Base-by-base conservation (phyloP, 2,888 invertebrate genomes). In the Phlogophora meticulosa region DNA sequence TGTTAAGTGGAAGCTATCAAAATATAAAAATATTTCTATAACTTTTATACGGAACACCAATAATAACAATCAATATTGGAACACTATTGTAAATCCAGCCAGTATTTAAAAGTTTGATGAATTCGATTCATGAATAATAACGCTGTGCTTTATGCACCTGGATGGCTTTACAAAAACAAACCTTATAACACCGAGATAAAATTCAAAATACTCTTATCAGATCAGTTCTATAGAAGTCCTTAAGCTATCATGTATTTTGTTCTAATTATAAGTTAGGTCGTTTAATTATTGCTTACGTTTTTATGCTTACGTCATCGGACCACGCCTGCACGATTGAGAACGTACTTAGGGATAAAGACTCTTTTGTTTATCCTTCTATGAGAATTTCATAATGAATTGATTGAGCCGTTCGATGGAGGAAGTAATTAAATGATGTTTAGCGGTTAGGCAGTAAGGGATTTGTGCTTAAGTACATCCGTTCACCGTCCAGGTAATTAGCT, bases 311-410 rank as follows among this genome's bases (percentile, higher is more conserved):
- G 92, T 91, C 92, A 91, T 77, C 81, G 84, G 75, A 82, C 90
- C 88, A 92, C 94, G 93, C 94, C 94, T 76, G 76, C 32, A n/a
- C 34, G 53, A 34, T 63, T 57, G 63, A 76, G 72, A 61, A 69
- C 48, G 63, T 67, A 73, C 75, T 74, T 68, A 52, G 32, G 87
- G 70, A 92, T 91, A 93, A 92, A 91, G 90, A 87, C 80, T 86
- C 84, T 87, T 93, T 94, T 94, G 94, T 94, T 94, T 94, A 93
- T 91, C 84, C 77, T 85, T 86, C 87, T 90, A 90, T 92, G 90
- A 89, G 91, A 92, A 91, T 85, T 85, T 84, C 89, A 88, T 90
- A 92, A 91, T 91, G 87, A 88, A 87, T 86, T 91, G 92, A 93
- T 93, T 91, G 91, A 92, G 85, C 85, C 83, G 86, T 89, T 89